phyloP scores from a whole-genome alignment of 2,888 invertebrate genomes.

The Helleia helle region DNA sequence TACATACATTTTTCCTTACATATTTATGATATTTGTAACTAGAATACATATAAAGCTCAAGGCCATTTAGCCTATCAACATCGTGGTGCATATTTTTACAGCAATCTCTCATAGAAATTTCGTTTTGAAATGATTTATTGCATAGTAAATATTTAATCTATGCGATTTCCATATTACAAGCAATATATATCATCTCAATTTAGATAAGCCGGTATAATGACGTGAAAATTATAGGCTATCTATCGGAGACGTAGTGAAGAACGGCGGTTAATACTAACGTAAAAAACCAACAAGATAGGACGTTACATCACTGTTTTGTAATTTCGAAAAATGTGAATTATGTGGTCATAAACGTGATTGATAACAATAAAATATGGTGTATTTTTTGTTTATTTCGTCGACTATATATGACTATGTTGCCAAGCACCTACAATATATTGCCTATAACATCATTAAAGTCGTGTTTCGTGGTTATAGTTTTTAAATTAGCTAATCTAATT shows the following conservation, averaged over 20 bases:
- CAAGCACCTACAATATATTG: too few relatives aligned
- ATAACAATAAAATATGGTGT: background rate
- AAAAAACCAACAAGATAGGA: slow-evolving; percentile 20
- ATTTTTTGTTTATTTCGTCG: too few relatives aligned
- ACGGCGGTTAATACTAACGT: slow-evolving; percentile 22
- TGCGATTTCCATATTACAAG: slow-evolving; percentile 9
- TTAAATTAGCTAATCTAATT: too few relatives aligned
- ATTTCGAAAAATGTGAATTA: background rate
- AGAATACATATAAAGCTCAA: too few relatives aligned
- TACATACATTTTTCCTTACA: too few relatives aligned
- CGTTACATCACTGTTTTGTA: slow-evolving; percentile 14
- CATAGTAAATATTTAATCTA: slow-evolving; percentile 10
- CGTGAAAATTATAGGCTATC: slow-evolving; percentile 22
- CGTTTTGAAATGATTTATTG: slow-evolving; percentile 26
- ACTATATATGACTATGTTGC: too few relatives aligned
- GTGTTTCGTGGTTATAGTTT: too few relatives aligned
- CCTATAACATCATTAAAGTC: too few relatives aligned
- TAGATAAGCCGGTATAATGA: slow-evolving; percentile 16
- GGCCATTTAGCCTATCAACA: too few relatives aligned
- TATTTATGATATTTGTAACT: too few relatives aligned
- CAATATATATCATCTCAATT: slow-evolving; percentile 12
- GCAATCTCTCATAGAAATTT: too few relatives aligned
- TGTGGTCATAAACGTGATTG: background rate
- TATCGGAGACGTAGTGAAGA: slow-evolving; percentile 16
- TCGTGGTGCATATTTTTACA: too few relatives aligned